Evolutionary conservation across 1,140 invertebrate genomes (phyloP).

Genomic region (Tetragonula clypearis): DNA sequence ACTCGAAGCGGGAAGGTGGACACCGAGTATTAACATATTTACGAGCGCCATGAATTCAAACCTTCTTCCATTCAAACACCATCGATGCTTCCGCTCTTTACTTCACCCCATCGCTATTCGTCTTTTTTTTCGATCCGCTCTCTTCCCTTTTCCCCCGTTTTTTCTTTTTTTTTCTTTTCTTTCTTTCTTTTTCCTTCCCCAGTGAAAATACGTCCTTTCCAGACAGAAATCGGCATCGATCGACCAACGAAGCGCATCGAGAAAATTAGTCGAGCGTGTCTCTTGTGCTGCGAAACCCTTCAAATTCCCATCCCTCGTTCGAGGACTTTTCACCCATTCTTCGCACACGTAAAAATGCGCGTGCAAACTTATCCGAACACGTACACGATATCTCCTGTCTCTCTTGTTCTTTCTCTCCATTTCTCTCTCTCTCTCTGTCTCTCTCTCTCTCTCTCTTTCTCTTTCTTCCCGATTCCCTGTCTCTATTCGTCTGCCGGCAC

Average conservation of each 20-base stretch:
- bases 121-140: neutral
- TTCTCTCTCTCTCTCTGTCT: neutral
- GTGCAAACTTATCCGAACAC: constrained; percentile 57
- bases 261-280: constrained; percentile 65
- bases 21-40: constrained; percentile 67
- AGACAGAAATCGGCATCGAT: constrained; percentile 59
- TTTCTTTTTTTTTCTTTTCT: neutral
- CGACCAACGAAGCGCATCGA: constrained; percentile 48
- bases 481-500: neutral
- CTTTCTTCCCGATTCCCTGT: constrained; percentile 3
- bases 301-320: constrained; percentile 3
- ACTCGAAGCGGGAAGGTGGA: constrained; percentile 51
- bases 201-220: constrained; percentile 32
- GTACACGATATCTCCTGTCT: constrained; percentile 43
- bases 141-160: neutral
- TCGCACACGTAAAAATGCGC: constrained; percentile 52
- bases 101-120: neutral
- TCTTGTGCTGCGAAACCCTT: constrained; percentile 47
- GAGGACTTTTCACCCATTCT: constrained; percentile 39
- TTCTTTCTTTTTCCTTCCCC: too few species aligned
- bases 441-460: neutral
- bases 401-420: neutral
- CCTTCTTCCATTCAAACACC: neutral
- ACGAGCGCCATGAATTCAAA: constrained; percentile 65
- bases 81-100: constrained; percentile 19